Conservation (phyloP, 1,140 invertebrate species). For the Ceratosolen fusciceps region DNA sequence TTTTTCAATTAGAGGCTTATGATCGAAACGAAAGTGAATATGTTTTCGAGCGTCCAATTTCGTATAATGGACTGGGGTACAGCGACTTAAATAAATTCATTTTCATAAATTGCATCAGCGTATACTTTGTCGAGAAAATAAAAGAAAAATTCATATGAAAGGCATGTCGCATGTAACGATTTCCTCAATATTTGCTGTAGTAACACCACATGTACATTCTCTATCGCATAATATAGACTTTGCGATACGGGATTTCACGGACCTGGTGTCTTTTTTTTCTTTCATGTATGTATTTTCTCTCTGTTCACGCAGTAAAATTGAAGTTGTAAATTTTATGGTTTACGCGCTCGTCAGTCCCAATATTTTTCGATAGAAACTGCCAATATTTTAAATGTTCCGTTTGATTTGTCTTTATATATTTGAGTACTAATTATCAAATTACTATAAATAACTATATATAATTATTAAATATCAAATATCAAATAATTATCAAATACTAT, state of each 20-base stretch:
- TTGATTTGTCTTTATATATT: slow-evolving; percentile 20
- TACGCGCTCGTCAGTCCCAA: neutral
- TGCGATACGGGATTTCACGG: slow-evolving; percentile 20
- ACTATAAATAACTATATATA: too few relatives aligned
- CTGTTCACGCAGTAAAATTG: slow-evolving; percentile 14
- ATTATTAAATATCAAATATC: too few relatives aligned
- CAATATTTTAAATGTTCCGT: slow-evolving; percentile 20
- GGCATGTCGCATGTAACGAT: slow-evolving; percentile 2
- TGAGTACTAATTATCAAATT: neutral
- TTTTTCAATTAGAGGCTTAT: too few relatives aligned
- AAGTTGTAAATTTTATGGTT: slow-evolving; percentile 26
- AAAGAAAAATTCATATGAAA: slow-evolving; percentile 25
- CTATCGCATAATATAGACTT: slow-evolving; percentile 34
- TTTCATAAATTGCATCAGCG: neutral
- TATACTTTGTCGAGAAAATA: neutral
- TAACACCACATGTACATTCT: neutral
- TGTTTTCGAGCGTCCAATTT: too few relatives aligned
- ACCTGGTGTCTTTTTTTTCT: neutral
- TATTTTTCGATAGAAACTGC: too few relatives aligned
- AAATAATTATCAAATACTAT: too few relatives aligned
- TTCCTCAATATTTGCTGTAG: slow-evolving; percentile 9
- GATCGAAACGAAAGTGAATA: too few relatives aligned
- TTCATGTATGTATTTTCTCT: slow-evolving; percentile 10
- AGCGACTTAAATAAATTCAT: slow-evolving; percentile 22
- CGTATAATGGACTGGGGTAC: too few relatives aligned